A percentile compares a stretch with the other conserved stretches of the same genome.
These are phyloP conservation scores for Trilocha varians DNA, from an alignment of 2,888 invertebrate genomes.

Conservation along the genomic window DNA sequence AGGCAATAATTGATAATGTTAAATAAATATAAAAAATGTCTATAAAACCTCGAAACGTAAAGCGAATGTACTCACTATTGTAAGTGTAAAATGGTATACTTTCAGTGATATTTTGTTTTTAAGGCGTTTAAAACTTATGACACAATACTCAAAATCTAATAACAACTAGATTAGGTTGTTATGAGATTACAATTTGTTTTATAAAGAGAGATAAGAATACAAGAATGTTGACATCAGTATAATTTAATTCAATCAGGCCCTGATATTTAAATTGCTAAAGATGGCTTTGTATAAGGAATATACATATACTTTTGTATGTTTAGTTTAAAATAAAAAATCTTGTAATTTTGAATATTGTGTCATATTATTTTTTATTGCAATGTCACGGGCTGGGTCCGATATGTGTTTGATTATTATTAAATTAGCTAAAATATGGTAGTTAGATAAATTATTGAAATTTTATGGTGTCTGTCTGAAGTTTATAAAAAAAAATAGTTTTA, in stretches of 20 bases:
- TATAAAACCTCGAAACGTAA: neutral
- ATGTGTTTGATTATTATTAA: neutral
- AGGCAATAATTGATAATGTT: no score
- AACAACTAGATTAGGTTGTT: no score
- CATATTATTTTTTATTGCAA: neutral
- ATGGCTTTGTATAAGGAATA: no score
- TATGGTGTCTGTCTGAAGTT: neutral
- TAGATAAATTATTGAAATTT: neutral
- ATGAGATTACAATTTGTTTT: no score
- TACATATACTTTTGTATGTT: neutral
- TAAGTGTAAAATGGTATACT: neutral
- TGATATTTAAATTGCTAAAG: neutral
- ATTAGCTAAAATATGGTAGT: neutral
- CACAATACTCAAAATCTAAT: neutral
- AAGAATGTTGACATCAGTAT: no score
- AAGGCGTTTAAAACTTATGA: neutral
- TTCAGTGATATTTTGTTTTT: neutral
- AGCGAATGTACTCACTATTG: neutral
- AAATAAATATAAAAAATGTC: neutral
- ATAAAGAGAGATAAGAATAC: no score
- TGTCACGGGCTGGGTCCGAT: neutral
- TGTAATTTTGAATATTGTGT: neutral
- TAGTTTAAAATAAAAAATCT: neutral
- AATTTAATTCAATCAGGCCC: no score
- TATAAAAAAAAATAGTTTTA: no score